These are phyloP conservation scores for Teinopalpus imperialis DNA, from an alignment of 2,888 invertebrate species.

Conservation along the genomic window DNA sequence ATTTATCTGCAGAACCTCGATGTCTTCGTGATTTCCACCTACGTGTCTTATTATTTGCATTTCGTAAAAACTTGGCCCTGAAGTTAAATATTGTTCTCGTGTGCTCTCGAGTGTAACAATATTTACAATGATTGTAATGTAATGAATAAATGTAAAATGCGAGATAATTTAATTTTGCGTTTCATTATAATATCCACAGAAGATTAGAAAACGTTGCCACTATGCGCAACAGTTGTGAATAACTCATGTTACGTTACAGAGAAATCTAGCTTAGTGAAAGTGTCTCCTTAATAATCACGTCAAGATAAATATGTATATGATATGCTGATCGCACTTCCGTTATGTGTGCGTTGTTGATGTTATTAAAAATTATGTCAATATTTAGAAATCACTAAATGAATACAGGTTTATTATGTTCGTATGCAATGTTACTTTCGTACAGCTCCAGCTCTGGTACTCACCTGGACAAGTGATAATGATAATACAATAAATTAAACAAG, in stretches of 20 bases:
- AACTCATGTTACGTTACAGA: conserved; percentile 60
- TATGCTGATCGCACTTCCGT: neutral
- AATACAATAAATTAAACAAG: conserved; percentile 45
- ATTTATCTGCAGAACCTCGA: conserved; percentile 12
- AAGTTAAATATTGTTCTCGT: neutral
- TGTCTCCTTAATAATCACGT: conserved; percentile 35
- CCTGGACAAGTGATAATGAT: conserved; percentile 14
- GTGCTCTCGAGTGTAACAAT: conserved; percentile 3
- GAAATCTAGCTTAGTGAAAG: conserved; percentile 72
- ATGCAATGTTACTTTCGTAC: neutral
- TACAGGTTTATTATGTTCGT: neutral
- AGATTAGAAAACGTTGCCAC: conserved; percentile 31
- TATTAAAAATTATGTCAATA: conserved; percentile 20
- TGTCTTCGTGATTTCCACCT: conserved; percentile 9
- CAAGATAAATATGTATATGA: conserved; percentile 20
- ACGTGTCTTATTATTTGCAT: conserved; percentile 8
- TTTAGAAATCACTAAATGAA: conserved; percentile 13
- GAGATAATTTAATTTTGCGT: neutral
- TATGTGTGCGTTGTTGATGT: conserved; percentile 7
- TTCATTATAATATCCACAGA: conserved; percentile 18
- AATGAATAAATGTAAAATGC: neutral
- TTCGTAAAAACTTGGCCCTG: conserved; percentile 5
- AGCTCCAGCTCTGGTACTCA: neutral
- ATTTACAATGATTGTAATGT: conserved; percentile 3
- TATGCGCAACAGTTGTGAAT: conserved; percentile 48